Percentiles rank a stretch among this genome's conserved stretches.
phyloP scores from a whole-genome alignment of 2,113 vertebrate species.

The Falco punctatus region DNA sequence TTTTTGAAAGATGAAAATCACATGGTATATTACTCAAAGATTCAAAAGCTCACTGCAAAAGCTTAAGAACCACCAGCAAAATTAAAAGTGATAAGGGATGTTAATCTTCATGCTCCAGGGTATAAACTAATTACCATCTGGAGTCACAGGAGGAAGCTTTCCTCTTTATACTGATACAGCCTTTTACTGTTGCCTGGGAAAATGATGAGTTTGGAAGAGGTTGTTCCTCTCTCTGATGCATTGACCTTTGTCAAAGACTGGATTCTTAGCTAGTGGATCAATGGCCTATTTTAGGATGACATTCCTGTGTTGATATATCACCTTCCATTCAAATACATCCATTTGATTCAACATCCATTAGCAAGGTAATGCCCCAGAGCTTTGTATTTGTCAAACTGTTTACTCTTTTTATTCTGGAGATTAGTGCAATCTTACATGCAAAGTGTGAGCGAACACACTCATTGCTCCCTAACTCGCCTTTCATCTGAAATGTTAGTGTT shows the following conservation, averaged over 20 bases:
- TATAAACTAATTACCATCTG: constrained; percentile 73
- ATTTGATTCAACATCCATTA: constrained; percentile 44
- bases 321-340: constrained; percentile 38
- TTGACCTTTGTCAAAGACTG: constrained; percentile 37
- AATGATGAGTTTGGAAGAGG: constrained; percentile 40
- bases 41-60: constrained; percentile 27
- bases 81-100: constrained; percentile 69
- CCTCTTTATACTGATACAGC: not conserved
- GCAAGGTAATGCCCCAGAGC: constrained; percentile 30
- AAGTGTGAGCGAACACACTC: not conserved
- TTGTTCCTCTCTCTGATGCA: constrained; percentile 28
- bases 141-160: constrained; percentile 52
- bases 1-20: not conserved
- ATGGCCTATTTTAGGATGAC: constrained; percentile 45
- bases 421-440: not conserved
- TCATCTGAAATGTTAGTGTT: constrained; percentile 1
- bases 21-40: not conserved
- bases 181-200: constrained; percentile 46
- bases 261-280: constrained; percentile 44
- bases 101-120: constrained; percentile 71
- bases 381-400: constrained; percentile 14
- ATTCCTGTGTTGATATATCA: constrained; percentile 45
- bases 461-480: not conserved
- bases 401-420: constrained; percentile 35
- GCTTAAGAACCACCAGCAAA: constrained; percentile 65